These are phyloP conservation scores for Melanaphis sacchari DNA, from an alignment of 1,140 invertebrate genomes.

Conservation along the genomic window DNA sequence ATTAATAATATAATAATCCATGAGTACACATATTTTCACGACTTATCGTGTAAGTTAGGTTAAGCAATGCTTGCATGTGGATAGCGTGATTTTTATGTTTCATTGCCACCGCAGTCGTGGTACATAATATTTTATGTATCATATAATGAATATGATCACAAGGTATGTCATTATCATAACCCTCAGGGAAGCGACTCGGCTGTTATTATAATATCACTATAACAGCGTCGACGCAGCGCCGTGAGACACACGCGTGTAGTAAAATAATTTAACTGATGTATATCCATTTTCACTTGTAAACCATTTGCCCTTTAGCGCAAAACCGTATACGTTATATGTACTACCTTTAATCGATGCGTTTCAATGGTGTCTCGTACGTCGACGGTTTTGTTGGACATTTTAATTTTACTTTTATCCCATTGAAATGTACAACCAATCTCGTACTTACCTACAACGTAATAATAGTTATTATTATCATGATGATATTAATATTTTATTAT, in stretches of 20 bases:
- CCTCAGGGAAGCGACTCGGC: neutral
- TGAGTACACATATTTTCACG: neutral
- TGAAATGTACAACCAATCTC: constrained; percentile 12
- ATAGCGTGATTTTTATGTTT: neutral
- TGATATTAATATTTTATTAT: neutral
- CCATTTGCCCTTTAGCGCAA: neutral
- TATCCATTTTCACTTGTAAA: constrained; percentile 1
- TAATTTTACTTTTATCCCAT: constrained; percentile 8
- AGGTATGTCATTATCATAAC: neutral
- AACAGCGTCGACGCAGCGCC: no score
- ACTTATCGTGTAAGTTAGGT: neutral
- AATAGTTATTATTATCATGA: neutral
- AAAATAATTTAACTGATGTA: neutral
- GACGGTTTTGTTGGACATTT: neutral
- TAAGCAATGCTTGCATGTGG: no score
- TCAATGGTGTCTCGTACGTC: neutral
- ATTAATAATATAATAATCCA: neutral
- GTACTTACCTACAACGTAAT: constrained; percentile 7
- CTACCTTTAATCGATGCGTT: neutral
- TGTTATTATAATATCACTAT: neutral
- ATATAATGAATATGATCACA: no score
- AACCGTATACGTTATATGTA: neutral
- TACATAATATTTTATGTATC: neutral
- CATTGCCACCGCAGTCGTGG: neutral
- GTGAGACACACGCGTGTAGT: no score